Evolutionary conservation across 2,113 vertebrate species (phyloP).

Genomic region (Australoheros scitulus): DNA sequence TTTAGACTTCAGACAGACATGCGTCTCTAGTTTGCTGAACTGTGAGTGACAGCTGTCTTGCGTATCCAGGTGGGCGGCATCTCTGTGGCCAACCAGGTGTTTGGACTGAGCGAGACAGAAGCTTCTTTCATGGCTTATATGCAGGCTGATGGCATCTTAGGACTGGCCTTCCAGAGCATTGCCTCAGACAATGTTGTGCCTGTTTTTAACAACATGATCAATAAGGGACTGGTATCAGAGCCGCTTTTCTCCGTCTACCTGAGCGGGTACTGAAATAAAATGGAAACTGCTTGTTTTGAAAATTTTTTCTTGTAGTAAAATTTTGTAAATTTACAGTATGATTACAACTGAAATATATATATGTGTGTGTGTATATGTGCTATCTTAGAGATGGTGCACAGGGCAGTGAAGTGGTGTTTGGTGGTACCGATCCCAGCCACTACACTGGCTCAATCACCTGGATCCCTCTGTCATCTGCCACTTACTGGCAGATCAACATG

Average conservation of each 20-base stretch:
- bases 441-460: slow-evolving; percentile 76
- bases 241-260: slow-evolving; percentile 71
- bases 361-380: neutral
- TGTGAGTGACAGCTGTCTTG: slow-evolving; percentile 35
- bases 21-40: neutral
- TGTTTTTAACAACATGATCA: slow-evolving; percentile 73
- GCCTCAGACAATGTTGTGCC: slow-evolving; percentile 59
- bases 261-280: slow-evolving; percentile 52
- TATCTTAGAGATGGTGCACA: slow-evolving; percentile 43
- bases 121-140: slow-evolving; percentile 62
- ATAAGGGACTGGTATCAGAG: slow-evolving; percentile 49
- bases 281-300: neutral
- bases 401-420: slow-evolving; percentile 79
- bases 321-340: neutral
- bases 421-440: slow-evolving; percentile 67
- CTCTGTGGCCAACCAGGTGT: slow-evolving; percentile 76
- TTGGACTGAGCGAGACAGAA: slow-evolving; percentile 79
- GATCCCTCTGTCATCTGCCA: slow-evolving; percentile 76
- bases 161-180: slow-evolving; percentile 66
- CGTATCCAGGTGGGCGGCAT: slow-evolving; percentile 68
- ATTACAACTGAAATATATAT: too few relatives aligned
- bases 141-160: slow-evolving; percentile 69
- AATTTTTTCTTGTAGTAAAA: neutral
- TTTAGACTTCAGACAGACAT: slow-evolving; percentile 30
- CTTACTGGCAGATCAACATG: slow-evolving; percentile 83